phyloP scores from a whole-genome alignment of 2,113 vertebrate genomes.

The Atlantisia rogersi region DNA sequence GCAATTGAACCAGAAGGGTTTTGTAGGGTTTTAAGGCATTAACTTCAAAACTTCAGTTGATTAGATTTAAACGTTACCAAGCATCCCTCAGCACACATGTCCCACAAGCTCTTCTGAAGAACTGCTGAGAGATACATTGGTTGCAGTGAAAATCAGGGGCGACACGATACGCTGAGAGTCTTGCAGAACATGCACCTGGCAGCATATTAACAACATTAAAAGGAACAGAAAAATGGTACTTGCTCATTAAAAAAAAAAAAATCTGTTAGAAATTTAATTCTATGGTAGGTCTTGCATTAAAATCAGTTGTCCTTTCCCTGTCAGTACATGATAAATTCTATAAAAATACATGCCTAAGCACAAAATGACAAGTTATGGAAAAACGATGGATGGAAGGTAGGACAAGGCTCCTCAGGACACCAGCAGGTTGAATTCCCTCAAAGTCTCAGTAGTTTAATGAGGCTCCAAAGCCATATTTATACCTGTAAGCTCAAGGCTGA shows the following conservation, averaged over 20 bases:
- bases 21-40: background rate
- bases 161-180: fast-evolving
- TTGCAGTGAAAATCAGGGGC: background rate
- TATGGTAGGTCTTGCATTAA: background rate
- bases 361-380: background rate
- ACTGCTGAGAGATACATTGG: background rate
- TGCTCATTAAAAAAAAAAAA: background rate
- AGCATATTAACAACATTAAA: background rate
- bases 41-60: background rate
- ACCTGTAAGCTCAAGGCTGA: background rate
- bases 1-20: background rate
- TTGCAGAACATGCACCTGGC: background rate
- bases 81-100: background rate
- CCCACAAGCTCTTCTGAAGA: background rate
- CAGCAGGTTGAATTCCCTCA: background rate
- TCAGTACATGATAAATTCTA: fast-evolving
- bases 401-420: background rate
- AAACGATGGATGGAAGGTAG: background rate
- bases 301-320: background rate
- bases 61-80: background rate
- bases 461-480: background rate
- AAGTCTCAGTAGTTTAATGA: fast-evolving
- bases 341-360: background rate
- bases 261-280: background rate
- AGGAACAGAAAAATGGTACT: background rate